Percentiles rank a stretch among this genome's conserved stretches.
phyloP scores from a whole-genome alignment of 2,113 vertebrate genomes.

The Upupa epops region DNA sequence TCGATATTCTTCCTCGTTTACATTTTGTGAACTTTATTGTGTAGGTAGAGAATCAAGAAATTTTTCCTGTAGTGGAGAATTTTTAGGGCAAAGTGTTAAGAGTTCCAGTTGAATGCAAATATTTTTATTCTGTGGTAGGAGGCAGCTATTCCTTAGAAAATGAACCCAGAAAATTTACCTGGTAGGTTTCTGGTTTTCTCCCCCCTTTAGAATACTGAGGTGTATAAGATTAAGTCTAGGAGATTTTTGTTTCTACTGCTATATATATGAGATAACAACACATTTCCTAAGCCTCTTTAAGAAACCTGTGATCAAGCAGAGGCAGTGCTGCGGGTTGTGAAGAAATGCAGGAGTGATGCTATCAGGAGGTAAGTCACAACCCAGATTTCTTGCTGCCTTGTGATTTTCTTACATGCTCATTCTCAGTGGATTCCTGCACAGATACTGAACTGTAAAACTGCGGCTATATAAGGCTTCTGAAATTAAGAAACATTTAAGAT shows the following conservation, averaged over 20 bases:
- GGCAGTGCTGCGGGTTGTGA: not conserved
- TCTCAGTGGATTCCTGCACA: constrained; percentile 10
- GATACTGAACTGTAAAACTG: not conserved
- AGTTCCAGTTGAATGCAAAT: not conserved
- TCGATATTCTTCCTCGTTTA: not conserved
- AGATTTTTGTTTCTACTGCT: not conserved
- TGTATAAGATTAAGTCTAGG: not conserved
- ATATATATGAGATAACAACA: not conserved
- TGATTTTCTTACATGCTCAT: not conserved
- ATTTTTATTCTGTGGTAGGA: not conserved
- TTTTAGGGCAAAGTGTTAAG: not conserved
- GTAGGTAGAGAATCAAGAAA: not conserved
- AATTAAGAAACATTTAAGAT: not conserved
- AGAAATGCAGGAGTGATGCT: not conserved
- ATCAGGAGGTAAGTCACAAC: not conserved
- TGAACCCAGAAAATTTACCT: not conserved
- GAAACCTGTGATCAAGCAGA: not conserved
- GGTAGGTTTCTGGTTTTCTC: not conserved
- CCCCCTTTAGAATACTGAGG: not conserved
- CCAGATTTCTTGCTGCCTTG: not conserved
- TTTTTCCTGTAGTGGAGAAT: not conserved
- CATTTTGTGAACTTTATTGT: not conserved
- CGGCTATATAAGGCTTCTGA: not conserved
- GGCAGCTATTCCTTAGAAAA: not conserved
- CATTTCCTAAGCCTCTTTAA: not conserved